A percentile compares a stretch with the other conserved stretches of the same genome.
Conservation (phyloP, 2,888 invertebrate species). For the Limulus polyphemus region DNA sequence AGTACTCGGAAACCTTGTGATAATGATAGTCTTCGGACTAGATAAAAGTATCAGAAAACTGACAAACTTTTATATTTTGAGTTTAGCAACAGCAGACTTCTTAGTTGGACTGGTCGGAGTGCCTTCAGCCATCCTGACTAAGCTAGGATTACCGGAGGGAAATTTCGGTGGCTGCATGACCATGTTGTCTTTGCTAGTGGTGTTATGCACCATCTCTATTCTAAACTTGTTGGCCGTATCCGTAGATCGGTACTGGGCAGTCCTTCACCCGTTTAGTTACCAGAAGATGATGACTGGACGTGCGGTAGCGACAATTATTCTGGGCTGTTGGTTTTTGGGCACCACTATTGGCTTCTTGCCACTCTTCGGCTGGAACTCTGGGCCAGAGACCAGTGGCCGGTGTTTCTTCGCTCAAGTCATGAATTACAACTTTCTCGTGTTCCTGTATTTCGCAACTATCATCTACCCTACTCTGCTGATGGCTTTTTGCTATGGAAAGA, state of each 20-base stretch:
- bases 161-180: slow-evolving; percentile 65
- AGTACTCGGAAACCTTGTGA: slow-evolving; percentile 69
- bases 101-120: slow-evolving; percentile 83
- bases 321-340: slow-evolving; percentile 73
- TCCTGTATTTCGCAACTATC: slow-evolving; percentile 83
- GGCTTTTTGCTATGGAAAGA: slow-evolving; percentile 77
- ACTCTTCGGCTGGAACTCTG: slow-evolving; percentile 72
- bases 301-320: slow-evolving; percentile 73
- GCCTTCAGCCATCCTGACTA: slow-evolving; percentile 63
- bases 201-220: slow-evolving; percentile 81
- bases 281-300: slow-evolving; percentile 72
- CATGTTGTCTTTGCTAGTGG: slow-evolving; percentile 69
- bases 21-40: slow-evolving; percentile 67
- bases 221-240: slow-evolving; percentile 83
- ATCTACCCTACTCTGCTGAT: slow-evolving; percentile 73
- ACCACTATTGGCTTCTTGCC: slow-evolving; percentile 69
- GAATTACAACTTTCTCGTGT: slow-evolving; percentile 82
- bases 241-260: slow-evolving; percentile 86
- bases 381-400: slow-evolving; percentile 42
- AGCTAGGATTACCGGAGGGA: slow-evolving; percentile 60
- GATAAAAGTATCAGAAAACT: slow-evolving; percentile 64
- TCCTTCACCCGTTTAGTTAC: slow-evolving; percentile 80
- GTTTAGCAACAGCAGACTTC: slow-evolving; percentile 73
- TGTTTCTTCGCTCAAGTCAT: slow-evolving; percentile 84
- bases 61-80: slow-evolving; percentile 85